Percentiles rank a stretch among this genome's conserved stretches.
Conservation (phyloP, 2,888 invertebrate genomes). For the Anodontia alba region DNA sequence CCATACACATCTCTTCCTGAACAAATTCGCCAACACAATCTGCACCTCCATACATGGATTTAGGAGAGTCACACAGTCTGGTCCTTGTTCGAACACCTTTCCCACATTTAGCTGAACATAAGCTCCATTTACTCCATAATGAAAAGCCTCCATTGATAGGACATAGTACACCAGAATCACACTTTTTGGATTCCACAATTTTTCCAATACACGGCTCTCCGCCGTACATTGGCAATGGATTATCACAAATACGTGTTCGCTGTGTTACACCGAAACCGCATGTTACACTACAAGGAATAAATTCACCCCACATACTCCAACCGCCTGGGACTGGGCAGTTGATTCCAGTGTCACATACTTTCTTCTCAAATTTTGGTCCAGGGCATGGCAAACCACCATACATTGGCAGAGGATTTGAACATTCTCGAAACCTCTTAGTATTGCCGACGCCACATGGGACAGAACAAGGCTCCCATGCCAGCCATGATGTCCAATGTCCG, state of each 20-base stretch:
- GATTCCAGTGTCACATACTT: conserved; percentile 44
- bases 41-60: conserved; percentile 45
- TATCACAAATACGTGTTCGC: conserved; percentile 35
- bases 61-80: conserved; percentile 50
- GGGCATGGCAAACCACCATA: conserved; percentile 46
- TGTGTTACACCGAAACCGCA: conserved; percentile 45
- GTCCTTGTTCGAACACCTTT: conserved; percentile 33
- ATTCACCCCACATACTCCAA: conserved; percentile 46
- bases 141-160: conserved; percentile 52
- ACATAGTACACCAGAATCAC: conserved; percentile 42
- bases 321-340: conserved; percentile 46
- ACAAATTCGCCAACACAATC: conserved; percentile 20
- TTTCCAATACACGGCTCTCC: conserved; percentile 44
- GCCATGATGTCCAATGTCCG: conserved; percentile 50
- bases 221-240: conserved; percentile 51
- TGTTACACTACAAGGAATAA: conserved; percentile 30
- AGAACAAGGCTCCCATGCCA: conserved; percentile 39
- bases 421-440: conserved; percentile 35
- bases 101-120: conserved; percentile 50
- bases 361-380: conserved; percentile 26
- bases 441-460: conserved; percentile 46
- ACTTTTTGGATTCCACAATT: conserved; percentile 22
- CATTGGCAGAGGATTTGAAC: conserved; percentile 50
- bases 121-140: conserved; percentile 36
- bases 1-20: conserved; percentile 29